A percentile compares a stretch with the other conserved stretches of the same genome.
These are phyloP conservation scores for Agrenia bidenticulata DNA, from an alignment of 2,888 invertebrate genomes.

Conservation along the genomic window DNA sequence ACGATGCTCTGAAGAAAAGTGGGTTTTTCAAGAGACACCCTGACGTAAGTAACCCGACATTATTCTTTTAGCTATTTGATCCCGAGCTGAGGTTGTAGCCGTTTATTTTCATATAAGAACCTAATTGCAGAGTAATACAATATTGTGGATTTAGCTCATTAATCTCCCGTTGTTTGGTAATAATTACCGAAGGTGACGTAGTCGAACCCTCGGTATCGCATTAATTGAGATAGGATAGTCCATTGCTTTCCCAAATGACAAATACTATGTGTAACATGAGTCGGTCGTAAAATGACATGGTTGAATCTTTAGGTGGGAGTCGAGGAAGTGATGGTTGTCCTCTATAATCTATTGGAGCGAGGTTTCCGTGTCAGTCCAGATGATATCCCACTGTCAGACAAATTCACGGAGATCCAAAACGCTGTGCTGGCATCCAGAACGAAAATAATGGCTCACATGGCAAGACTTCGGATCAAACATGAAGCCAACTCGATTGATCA, in stretches of 20 bases:
- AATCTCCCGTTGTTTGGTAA: no score
- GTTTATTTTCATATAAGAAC: no score
- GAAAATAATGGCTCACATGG: constrained; percentile 48
- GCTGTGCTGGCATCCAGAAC: constrained; percentile 37
- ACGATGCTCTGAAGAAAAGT: constrained; percentile 42
- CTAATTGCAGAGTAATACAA: no score
- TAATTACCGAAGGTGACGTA: no score
- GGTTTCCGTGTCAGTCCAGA: constrained; percentile 39
- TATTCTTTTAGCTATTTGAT: no score
- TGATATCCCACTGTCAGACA: constrained; percentile 27
- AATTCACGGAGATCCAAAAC: constrained; percentile 32
- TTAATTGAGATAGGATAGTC: no score
- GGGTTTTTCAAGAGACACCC: constrained; percentile 35
- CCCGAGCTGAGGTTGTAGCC: no score
- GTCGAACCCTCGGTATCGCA: no score
- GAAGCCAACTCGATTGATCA: constrained; percentile 38
- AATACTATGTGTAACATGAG: no score
- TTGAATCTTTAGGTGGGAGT: background rate
- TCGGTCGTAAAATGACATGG: no score
- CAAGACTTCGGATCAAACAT: constrained; percentile 44
- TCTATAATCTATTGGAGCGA: constrained; percentile 45
- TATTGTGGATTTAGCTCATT: no score
- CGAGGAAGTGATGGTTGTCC: constrained; percentile 45
- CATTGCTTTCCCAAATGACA: no score
- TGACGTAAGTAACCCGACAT: constrained; percentile 22